A percentile compares a stretch with the other conserved stretches of the same genome.
Conservation (phyloP, 2,113 vertebrate species). For the Spermophilus dauricus region DNA sequence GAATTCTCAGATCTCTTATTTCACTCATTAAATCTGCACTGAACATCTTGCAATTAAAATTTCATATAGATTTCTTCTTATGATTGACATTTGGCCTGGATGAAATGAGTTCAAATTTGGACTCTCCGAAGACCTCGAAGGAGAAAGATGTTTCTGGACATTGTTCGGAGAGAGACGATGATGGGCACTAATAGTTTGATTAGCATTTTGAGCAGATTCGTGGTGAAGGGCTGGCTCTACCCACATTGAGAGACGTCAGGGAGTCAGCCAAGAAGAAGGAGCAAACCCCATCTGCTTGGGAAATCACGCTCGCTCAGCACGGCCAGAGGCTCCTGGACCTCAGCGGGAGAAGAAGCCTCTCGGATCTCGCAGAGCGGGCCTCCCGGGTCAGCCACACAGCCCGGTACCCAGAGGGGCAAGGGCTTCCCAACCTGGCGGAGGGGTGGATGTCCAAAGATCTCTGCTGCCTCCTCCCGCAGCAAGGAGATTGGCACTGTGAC, state of each 20-base stretch:
- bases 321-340: neutral
- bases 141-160: slow-evolving; percentile 80
- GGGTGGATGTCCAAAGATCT: rapidly evolving
- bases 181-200: slow-evolving; percentile 82
- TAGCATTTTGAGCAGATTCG: slow-evolving; percentile 83
- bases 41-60: slow-evolving; percentile 93
- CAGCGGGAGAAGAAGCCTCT: neutral
- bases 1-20: slow-evolving; percentile 92
- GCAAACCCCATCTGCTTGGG: neutral
- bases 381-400: neutral
- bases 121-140: slow-evolving; percentile 87
- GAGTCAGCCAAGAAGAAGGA: neutral
- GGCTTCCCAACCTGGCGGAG: neutral
- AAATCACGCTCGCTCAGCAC: neutral
- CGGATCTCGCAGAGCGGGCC: neutral
- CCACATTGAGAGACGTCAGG: neutral
- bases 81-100: slow-evolving; percentile 92
- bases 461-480: neutral
- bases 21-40: slow-evolving; percentile 91
- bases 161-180: slow-evolving; percentile 85
- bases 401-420: neutral
- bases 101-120: slow-evolving; percentile 88
- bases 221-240: neutral
- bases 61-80: slow-evolving; percentile 89
- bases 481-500: neutral